Conservation (phyloP, 2,797 vertebrate genomes). For the Enteromius thamalakanensis region DNA sequence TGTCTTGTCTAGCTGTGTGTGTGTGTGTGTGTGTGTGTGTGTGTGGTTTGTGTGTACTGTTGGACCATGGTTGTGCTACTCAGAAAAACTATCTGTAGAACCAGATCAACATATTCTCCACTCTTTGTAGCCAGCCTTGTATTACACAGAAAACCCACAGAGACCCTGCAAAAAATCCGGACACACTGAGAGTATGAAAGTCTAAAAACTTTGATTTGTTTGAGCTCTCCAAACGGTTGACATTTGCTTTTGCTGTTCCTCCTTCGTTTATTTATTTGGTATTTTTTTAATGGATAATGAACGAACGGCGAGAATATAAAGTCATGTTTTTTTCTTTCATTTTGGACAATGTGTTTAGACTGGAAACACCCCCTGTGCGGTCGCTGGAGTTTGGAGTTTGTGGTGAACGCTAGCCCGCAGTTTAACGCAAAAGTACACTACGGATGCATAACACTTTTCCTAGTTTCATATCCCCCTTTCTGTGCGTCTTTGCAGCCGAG, state of each 20-base stretch:
- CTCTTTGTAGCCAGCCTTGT: slow-evolving; percentile 61
- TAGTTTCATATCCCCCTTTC: slow-evolving; percentile 55
- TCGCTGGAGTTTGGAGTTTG: slow-evolving; percentile 56
- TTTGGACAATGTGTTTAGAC: slow-evolving; percentile 44
- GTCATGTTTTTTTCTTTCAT: slow-evolving; percentile 11
- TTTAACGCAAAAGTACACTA: slow-evolving; percentile 43
- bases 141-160: slow-evolving; percentile 55
- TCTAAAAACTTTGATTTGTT: slow-evolving; percentile 15
- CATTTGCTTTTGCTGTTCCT: background rate
- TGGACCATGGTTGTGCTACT: slow-evolving; percentile 66
- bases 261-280: background rate
- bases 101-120: slow-evolving; percentile 75
- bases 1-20: slow-evolving; percentile 54
- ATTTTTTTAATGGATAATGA: slow-evolving; percentile 14
- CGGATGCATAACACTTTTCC: slow-evolving; percentile 62
- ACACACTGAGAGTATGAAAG: slow-evolving; percentile 30
- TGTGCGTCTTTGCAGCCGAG: slow-evolving; percentile 57
- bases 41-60: slow-evolving; percentile 50
- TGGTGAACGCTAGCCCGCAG: slow-evolving; percentile 47
- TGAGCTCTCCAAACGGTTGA: slow-evolving; percentile 31
- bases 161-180: slow-evolving; percentile 57
- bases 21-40: slow-evolving; percentile 26
- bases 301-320: slow-evolving; percentile 32
- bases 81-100: slow-evolving; percentile 75
- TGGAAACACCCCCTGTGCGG: slow-evolving; percentile 3